These are phyloP conservation scores for Anolis carolinensis DNA, from an alignment of 2,113 vertebrate genomes.

Conservation along the genomic window DNA sequence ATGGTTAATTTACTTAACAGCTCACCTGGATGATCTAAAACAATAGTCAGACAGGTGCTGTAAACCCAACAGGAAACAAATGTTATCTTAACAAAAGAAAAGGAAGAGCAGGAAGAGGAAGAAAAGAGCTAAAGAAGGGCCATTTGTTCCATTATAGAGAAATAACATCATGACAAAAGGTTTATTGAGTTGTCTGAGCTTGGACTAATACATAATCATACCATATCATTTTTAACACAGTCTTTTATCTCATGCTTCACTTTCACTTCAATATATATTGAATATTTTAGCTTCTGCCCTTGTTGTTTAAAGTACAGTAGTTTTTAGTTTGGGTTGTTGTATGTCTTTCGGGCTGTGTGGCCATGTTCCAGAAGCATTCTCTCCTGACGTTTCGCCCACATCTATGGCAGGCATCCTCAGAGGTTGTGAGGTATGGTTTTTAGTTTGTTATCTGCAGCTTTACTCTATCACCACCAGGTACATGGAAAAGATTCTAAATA, in stretches of 20 bases:
- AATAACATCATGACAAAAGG: background rate
- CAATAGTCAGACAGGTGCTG: constrained; percentile 7
- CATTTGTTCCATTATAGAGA: background rate
- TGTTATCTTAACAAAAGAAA: constrained; percentile 2
- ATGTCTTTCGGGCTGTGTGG: too few species aligned
- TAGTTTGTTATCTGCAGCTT: too few species aligned
- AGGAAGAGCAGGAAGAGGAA: background rate
- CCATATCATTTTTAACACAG: background rate
- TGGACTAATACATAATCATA: background rate
- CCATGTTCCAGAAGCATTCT: too few species aligned
- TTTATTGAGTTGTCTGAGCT: background rate
- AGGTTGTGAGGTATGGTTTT: too few species aligned
- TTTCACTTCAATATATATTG: too few species aligned
- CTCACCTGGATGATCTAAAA: constrained; percentile 26
- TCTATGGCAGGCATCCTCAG: too few species aligned
- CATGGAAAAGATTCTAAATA: too few species aligned
- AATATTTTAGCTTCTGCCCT: too few species aligned
- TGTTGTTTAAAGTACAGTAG: too few species aligned
- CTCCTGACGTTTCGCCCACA: too few species aligned
- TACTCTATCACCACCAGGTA: too few species aligned
- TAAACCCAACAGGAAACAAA: background rate
- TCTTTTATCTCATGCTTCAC: background rate
- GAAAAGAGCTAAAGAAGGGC: background rate
- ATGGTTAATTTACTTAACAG: constrained; percentile 40
- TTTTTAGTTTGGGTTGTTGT: too few species aligned